Evolutionary conservation across 2,797 vertebrate species (phyloP).

Genomic region (Acridotheres tristis): DNA sequence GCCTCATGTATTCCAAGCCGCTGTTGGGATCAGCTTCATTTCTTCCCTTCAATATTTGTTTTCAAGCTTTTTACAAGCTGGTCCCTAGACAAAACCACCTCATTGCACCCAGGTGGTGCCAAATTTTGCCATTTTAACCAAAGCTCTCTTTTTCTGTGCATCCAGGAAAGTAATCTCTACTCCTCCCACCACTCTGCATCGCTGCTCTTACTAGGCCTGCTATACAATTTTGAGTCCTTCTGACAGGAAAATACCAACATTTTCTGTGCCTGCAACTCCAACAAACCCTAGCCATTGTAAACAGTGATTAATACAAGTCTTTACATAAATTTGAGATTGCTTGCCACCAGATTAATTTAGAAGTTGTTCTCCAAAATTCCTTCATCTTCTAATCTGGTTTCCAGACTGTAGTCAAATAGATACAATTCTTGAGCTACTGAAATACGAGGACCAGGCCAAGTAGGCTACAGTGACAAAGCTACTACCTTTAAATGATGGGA

Average conservation of each 20-base stretch:
- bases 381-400: not conserved
- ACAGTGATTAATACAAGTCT: not conserved
- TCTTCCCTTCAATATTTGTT: not conserved
- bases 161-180: not conserved
- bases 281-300: not conserved
- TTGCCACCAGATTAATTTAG: not conserved
- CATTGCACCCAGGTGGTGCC: not conserved
- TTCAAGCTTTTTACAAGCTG: not conserved
- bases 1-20: not conserved
- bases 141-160: not conserved
- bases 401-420: not conserved
- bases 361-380: not conserved
- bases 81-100: not conserved
- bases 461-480: not conserved
- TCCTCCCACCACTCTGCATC: not conserved
- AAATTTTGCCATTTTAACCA: not conserved
- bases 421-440: not conserved
- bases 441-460: not conserved
- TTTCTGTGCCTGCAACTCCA: not conserved
- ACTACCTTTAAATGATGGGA: not conserved
- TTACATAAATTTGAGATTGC: not conserved
- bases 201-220: not conserved
- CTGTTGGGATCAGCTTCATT: fast-evolving
- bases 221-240: not conserved
- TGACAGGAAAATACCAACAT: not conserved